These are phyloP conservation scores for Xiphydria camelus DNA, from an alignment of 2,888 invertebrate species.

Conservation along the genomic window DNA sequence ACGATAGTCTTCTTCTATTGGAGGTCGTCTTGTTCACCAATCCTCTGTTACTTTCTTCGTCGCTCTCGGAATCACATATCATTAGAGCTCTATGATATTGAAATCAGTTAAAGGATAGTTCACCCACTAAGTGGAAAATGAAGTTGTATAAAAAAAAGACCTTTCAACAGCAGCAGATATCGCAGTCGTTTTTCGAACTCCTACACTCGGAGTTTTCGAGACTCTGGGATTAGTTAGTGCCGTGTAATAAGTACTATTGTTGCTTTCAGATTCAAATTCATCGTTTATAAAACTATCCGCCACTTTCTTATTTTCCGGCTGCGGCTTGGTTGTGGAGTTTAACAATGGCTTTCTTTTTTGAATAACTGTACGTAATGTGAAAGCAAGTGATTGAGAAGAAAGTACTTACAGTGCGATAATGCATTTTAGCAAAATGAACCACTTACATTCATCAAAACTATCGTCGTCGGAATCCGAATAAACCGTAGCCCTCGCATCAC, in stretches of 20 bases:
- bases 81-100: slow-evolving; percentile 24
- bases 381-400: no score
- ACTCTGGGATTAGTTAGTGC: slow-evolving; percentile 41
- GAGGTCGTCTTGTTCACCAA: slow-evolving; percentile 5
- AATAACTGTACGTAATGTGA: no score
- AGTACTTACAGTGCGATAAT: no score
- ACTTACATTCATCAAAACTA: slow-evolving; percentile 32
- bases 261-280: slow-evolving; percentile 34
- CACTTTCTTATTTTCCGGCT: slow-evolving; percentile 13
- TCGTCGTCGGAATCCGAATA: slow-evolving; percentile 30
- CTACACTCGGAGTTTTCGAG: slow-evolving; percentile 1
- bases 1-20: slow-evolving; percentile 31
- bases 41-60: slow-evolving; percentile 25
- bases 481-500: slow-evolving; percentile 7
- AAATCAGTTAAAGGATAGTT: no score
- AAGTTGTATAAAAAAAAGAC: no score
- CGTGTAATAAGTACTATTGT: slow-evolving; percentile 47
- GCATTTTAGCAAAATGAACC: no score
- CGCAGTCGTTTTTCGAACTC: slow-evolving; percentile 3
- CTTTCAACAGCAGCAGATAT: slow-evolving; percentile 21
- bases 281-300: slow-evolving; percentile 46
- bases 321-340: slow-evolving; percentile 20
- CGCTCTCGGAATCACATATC: slow-evolving; percentile 48
- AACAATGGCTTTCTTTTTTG: slow-evolving; percentile 18
- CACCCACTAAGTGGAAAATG: no score